phyloP scores from a whole-genome alignment of 2,113 vertebrate species.

The Phrynocephalus versicolor region DNA sequence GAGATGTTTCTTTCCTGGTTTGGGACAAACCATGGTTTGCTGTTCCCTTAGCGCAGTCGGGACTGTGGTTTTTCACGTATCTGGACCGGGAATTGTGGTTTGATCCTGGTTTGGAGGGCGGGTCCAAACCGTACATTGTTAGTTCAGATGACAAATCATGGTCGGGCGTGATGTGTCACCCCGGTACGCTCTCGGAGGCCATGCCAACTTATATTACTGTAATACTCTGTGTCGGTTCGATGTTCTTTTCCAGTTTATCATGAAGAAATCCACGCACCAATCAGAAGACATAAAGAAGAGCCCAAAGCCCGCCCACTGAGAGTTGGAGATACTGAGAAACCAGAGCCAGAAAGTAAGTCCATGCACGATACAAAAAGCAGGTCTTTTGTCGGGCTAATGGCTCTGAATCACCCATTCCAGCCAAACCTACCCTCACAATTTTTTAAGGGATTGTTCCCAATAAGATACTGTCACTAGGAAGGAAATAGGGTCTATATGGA shows the following conservation, averaged over 20 bases:
- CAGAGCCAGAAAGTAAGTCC: slow-evolving; percentile 89
- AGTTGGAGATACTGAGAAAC: slow-evolving; percentile 95
- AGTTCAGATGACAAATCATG: not conserved
- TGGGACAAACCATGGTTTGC: not conserved
- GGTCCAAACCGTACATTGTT: not conserved
- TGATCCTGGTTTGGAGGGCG: not conserved
- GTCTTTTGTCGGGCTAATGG: not conserved
- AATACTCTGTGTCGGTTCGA: not conserved
- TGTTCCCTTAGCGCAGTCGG: not conserved
- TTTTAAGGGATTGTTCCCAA: too few relatives aligned
- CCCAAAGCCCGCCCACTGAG: slow-evolving; percentile 93
- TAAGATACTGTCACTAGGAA: too few relatives aligned
- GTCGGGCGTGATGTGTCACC: not conserved
- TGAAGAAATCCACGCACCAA: slow-evolving; percentile 90
- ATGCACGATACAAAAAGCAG: not conserved
- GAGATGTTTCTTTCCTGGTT: not conserved
- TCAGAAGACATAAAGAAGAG: slow-evolving; percentile 92
- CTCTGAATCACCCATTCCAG: not conserved
- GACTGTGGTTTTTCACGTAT: not conserved
- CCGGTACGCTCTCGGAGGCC: not conserved
- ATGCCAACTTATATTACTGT: not conserved
- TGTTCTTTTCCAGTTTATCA: slow-evolving; percentile 85
- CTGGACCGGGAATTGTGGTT: not conserved
- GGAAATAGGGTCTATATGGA: too few relatives aligned
- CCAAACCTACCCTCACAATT: too few relatives aligned